Base-by-base conservation (phyloP, 2,888 invertebrate species). In the Mimumesa dahlbomi region DNA sequence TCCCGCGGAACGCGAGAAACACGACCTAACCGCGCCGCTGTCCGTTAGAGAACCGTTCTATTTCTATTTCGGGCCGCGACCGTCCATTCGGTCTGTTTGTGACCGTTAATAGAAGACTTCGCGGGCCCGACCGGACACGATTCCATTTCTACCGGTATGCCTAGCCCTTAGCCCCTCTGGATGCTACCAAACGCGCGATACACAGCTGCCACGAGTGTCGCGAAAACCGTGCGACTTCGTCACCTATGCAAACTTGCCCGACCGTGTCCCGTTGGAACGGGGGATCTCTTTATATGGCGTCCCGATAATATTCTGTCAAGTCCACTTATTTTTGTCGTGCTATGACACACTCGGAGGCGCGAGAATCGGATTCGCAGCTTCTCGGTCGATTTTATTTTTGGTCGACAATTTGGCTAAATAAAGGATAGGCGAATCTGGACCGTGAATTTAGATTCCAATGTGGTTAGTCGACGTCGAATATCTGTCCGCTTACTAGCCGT, bases 41-140 rank as follows among this genome's bases (percentile, higher is more conserved):
- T 49, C 56, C 70, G 66, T 75, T 75, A 67, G 73, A 57, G 76
- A 74, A 76, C 69, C 67, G 75, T 84, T 85, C 85, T 84, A 84
- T 83, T 84, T 85, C 87, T 87, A 87, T 86, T 85, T 83, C 81
- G 78, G 82, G 79, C 77, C 76, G 67, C 70, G 72, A 70, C 79
- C n/a, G 82, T 84, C 79, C 79, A 79, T 84, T 85, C 84, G 81
- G 81, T 85, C 85, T 86, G 84, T 87, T 88, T 86, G 86, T 82
- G 69, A 75, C 82, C 77, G 77, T 74, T 86, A 87, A 87, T 88
- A 87, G 84, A 85, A 80, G 67, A 65, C 65, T 65, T 74, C 67
- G 56, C 65, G 72, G 48, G 13, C 46, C 70, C 61, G 54, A 13
- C 25, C 25, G 25, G 5, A 56, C 31, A 19, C 38, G n/a, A n/a